Evolutionary conservation across 2,113 vertebrate species (phyloP).

Genomic region (human): GRCh38 chr4:110457501-110458000

Average conservation of each 20-base stretch:
- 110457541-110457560: neutral
- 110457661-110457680: neutral
- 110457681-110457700: neutral
- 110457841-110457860: neutral
- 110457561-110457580: neutral
- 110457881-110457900: neutral
- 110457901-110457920: neutral
- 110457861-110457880: neutral
- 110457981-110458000: no score
- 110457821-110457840: neutral
- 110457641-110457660: neutral
- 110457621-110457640: neutral
- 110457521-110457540: neutral
- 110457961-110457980: no score
- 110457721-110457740: neutral
- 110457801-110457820: neutral
- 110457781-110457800: neutral
- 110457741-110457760: no score
- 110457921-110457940: no score
- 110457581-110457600: neutral
- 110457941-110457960: no score
- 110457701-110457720: neutral
- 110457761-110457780: neutral
- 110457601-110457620: neutral
- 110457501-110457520: neutral